These are phyloP conservation scores for Heliconius nattereri DNA, from an alignment of 1,140 invertebrate genomes.

Conservation along the genomic window DNA sequence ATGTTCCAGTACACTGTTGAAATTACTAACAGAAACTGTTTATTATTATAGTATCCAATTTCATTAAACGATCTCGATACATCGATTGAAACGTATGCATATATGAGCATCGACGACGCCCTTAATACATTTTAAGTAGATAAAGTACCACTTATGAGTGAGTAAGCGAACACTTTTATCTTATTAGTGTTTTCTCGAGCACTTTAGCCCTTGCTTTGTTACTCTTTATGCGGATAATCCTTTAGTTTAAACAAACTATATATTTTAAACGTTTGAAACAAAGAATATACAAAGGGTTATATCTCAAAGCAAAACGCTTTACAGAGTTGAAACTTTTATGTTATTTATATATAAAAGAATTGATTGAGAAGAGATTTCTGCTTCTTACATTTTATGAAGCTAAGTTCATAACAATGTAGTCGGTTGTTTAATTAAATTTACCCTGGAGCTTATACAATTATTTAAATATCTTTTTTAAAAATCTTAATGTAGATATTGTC, in stretches of 20 bases:
- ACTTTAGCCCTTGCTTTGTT: slow-evolving; percentile 12
- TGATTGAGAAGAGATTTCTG: too few relatives aligned
- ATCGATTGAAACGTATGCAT: slow-evolving; percentile 16
- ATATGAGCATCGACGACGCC: slow-evolving; percentile 18
- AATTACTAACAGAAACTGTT: neutral
- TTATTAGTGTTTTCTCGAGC: slow-evolving; percentile 32
- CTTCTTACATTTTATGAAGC: neutral
- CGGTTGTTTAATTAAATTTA: neutral
- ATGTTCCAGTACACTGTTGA: neutral
- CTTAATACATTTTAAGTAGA: slow-evolving; percentile 19
- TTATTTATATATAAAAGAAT: too few relatives aligned
- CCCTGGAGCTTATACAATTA: neutral
- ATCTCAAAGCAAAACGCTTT: neutral
- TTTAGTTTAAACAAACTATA: slow-evolving; percentile 2
- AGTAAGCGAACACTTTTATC: slow-evolving; percentile 31
- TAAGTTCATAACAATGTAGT: neutral
- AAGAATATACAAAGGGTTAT: neutral
- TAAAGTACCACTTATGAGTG: slow-evolving; percentile 33
- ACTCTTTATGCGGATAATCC: slow-evolving; percentile 28
- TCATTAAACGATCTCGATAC: slow-evolving; percentile 4
- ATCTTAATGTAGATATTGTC: too few relatives aligned
- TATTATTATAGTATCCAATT: neutral
- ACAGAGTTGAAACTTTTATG: neutral
- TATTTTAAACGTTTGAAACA: neutral
- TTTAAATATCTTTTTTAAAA: too few relatives aligned